Conservation (phyloP, 2,888 invertebrate species). For the Eurois occulta region DNA sequence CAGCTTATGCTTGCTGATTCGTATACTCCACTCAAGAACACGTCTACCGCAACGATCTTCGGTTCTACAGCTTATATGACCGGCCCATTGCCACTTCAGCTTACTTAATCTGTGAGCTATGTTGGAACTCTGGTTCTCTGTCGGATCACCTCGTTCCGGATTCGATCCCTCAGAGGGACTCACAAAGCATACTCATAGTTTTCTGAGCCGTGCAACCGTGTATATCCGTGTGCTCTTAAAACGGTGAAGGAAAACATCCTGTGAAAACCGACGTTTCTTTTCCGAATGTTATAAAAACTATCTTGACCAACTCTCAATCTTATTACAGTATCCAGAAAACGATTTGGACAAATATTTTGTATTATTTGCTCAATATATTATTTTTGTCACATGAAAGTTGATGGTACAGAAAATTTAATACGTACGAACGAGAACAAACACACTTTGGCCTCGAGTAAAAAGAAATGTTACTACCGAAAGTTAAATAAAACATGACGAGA, state of each 20-base stretch:
- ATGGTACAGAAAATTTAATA: conserved; percentile 52
- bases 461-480: conserved; percentile 33
- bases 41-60: background rate
- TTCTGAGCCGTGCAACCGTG: too few species aligned
- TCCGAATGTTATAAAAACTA: background rate
- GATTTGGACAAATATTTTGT: conserved; percentile 11
- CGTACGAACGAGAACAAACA: conserved; percentile 29
- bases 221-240: too few species aligned
- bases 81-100: background rate
- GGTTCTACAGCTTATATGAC: background rate
- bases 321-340: background rate
- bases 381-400: conserved; percentile 38
- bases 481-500: conserved; percentile 34
- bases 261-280: background rate
- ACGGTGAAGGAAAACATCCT: too few species aligned
- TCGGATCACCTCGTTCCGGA: background rate
- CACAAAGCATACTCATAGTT: background rate
- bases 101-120: background rate
- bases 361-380: conserved; percentile 43
- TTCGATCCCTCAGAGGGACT: background rate
- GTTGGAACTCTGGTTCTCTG: background rate
- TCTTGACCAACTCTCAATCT: background rate
- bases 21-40: background rate
- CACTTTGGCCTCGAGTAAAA: conserved; percentile 31
- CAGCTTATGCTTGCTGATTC: too few species aligned